Conservation (phyloP, 2,888 invertebrate species). For the Zaprionus lineosus region DNA sequence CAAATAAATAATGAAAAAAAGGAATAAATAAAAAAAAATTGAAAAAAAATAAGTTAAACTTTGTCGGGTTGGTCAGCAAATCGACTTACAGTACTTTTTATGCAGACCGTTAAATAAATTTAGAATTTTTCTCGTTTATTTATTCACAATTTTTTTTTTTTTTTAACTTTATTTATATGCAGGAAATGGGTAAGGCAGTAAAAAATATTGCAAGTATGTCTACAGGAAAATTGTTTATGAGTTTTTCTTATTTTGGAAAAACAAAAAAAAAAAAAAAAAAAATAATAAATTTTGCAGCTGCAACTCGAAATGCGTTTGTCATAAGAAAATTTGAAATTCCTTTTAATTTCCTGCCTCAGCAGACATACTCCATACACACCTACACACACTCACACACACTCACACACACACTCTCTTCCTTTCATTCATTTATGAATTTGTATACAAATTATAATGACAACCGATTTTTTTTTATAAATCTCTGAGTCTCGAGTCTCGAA, state of each 20-base stretch:
- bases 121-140: constrained; percentile 21
- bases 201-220: constrained; percentile 55
- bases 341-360: constrained; percentile 60
- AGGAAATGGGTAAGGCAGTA: constrained; percentile 57
- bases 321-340: constrained; percentile 42
- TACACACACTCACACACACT: not conserved
- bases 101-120: constrained; percentile 56
- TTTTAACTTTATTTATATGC: not conserved
- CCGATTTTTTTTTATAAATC: constrained; percentile 73
- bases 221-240: constrained; percentile 30
- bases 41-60: constrained; percentile 43
- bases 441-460: constrained; percentile 31
- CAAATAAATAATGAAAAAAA: constrained; percentile 53
- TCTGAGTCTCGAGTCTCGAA: too few relatives aligned
- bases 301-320: constrained; percentile 29
- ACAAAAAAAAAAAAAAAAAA: too few relatives aligned
- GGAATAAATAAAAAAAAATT: constrained; percentile 25
- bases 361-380: too few relatives aligned
- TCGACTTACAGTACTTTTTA: constrained; percentile 59
- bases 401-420: not conserved
- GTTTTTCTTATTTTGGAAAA: too few relatives aligned
- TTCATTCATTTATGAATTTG: constrained; percentile 29
- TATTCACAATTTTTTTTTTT: constrained; percentile 3
- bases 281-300: constrained; percentile 27
- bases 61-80: constrained; percentile 48